Base-by-base conservation (phyloP, 2,113 vertebrate genomes). In the Ophiodon elongatus region DNA sequence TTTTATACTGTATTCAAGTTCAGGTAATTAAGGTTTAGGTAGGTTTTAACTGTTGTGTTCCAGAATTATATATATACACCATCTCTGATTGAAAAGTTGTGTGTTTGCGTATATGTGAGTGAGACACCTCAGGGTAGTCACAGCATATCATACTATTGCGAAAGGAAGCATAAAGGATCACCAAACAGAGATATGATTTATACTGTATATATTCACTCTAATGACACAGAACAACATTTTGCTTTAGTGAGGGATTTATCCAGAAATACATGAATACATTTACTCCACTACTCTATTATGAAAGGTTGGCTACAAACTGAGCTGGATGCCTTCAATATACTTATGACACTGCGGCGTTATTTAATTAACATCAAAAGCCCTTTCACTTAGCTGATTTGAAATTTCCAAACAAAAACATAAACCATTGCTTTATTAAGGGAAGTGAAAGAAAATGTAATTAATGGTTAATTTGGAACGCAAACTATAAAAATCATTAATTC, bases 381-480 rank as follows among this genome's bases (percentile, higher is more conserved):
- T 50, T 69, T 84, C 67, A 78, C 81, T 81, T 77, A 80, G 80
- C 72, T 86, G 82, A 90, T 79, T 83, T 65, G 33, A 84, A 70
- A 78, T 57, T 84, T 11, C 74, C 43, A 82, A 84, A 87, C 80
- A 85, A 80, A 87, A 83, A 82, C 79, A 80, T 63, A 86, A 92
- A 85, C 63, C 41, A n/a, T 9, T 13, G 15, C 39, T 80, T 84
- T 88, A 90, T 66, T 78, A 81, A 57, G 45, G 79, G 68, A 75
- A 88, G 83, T 75, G 63, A 82, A 91, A 77, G 80, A 87, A 89
- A 91, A 91, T 87, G 29, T 37, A 66, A 89, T 88, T 67, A 81
- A 87, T 83, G 73, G 25, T 73, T 87, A 8, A 80, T 85, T 54
- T 73, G 50, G 71, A 87, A 81, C 69, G 67, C 50, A 47, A 70